Conservation (phyloP, 2,888 invertebrate species). For the Galerucella calmariensis region DNA sequence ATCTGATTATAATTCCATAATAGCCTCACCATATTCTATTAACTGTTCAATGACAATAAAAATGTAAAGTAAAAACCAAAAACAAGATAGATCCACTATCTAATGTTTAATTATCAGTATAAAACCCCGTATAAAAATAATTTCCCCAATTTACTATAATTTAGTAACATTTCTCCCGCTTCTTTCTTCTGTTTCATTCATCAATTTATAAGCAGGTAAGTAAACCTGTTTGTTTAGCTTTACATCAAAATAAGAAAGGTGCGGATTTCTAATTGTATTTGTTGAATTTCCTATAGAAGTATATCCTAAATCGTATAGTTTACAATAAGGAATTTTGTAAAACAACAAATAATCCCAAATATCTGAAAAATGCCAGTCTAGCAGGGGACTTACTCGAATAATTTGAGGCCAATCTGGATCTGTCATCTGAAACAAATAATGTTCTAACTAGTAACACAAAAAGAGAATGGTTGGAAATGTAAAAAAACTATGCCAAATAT, state of each 20-base stretch:
- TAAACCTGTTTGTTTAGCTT: conserved; percentile 67
- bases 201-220: conserved; percentile 79
- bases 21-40: no score
- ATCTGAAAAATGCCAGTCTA: conserved; percentile 92
- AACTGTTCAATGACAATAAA: no score
- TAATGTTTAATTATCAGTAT: neutral
- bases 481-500: neutral
- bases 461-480: neutral
- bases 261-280: conserved; percentile 85
- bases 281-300: conserved; percentile 87
- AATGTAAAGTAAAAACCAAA: no score
- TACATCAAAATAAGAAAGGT: conserved; percentile 68
- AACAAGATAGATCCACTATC: no score
- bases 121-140: neutral
- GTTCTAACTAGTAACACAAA: neutral
- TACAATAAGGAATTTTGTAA: conserved; percentile 88
- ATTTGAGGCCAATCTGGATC: conserved; percentile 92
- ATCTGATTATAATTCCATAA: no score
- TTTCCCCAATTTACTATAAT: conserved; percentile 2
- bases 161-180: conserved; percentile 65
- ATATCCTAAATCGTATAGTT: conserved; percentile 90
- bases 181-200: conserved; percentile 73
- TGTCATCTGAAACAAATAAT: conserved; percentile 72
- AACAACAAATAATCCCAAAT: conserved; percentile 90
- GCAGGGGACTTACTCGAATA: conserved; percentile 87